Evolutionary conservation across 2,113 vertebrate genomes (phyloP).

Genomic region (Labrus mixtus): DNA sequence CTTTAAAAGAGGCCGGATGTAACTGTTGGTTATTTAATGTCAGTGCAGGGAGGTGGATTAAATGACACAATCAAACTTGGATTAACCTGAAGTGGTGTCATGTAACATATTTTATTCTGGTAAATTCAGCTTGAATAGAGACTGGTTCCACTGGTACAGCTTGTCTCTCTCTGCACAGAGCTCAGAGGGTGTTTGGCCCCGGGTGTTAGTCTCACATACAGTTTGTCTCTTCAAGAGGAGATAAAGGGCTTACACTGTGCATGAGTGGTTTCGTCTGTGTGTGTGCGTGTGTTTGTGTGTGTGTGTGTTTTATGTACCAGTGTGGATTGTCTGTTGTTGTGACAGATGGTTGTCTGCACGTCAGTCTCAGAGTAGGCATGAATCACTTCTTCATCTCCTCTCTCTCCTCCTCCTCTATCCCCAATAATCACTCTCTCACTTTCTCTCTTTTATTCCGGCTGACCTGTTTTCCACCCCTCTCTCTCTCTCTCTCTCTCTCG

Average conservation of each 20-base stretch:
- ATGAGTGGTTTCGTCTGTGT: slow-evolving; percentile 22
- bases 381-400: neutral
- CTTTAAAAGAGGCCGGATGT: neutral
- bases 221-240: slow-evolving; percentile 45
- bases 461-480: slow-evolving; percentile 7
- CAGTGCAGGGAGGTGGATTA: neutral
- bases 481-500: slow-evolving; percentile 9
- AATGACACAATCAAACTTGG: neutral
- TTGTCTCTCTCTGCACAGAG: slow-evolving; percentile 5
- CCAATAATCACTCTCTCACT: slow-evolving; percentile 15
- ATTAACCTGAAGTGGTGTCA: neutral
- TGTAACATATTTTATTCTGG: neutral
- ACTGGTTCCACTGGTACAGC: slow-evolving; percentile 24
- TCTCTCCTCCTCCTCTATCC: neutral
- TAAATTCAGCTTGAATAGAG: neutral
- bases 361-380: slow-evolving; percentile 26
- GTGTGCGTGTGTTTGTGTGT: slow-evolving; percentile 17
- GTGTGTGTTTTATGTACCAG: slow-evolving; percentile 10
- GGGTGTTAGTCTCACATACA: slow-evolving; percentile 32
- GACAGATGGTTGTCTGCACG: slow-evolving; percentile 67
- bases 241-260: slow-evolving; percentile 37
- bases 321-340: slow-evolving; percentile 45
- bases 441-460: slow-evolving; percentile 14
- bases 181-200: slow-evolving; percentile 11
- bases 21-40: neutral